phyloP scores from a whole-genome alignment of 2,113 vertebrate genomes.

The Taurulus bubalis region DNA sequence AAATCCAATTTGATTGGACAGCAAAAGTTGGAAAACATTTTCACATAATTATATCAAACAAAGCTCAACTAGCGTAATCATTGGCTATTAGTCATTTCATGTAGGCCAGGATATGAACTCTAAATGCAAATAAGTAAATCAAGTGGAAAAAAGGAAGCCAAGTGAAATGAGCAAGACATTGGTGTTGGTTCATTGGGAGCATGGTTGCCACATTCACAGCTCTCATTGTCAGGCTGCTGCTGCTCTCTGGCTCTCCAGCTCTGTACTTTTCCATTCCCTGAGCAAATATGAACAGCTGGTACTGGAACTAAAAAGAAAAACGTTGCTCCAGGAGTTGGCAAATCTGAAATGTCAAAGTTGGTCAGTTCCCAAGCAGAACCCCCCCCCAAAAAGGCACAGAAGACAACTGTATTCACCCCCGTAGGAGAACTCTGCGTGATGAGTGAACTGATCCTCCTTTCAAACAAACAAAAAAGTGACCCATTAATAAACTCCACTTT shows the following conservation, averaged over 20 bases:
- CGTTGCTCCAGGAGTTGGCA: neutral
- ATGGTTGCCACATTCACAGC: neutral
- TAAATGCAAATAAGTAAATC: too few species aligned
- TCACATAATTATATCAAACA: neutral
- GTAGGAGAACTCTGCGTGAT: neutral
- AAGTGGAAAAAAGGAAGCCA: neutral
- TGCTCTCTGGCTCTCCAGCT: neutral
- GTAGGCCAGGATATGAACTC: too few species aligned
- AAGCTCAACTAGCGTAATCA: too few species aligned
- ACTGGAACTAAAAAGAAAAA: neutral
- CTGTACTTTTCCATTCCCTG: constrained; percentile 1
- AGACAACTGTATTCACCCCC: neutral
- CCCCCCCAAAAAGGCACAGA: neutral
- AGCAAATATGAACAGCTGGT: neutral
- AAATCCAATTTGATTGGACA: neutral
- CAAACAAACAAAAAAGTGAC: neutral
- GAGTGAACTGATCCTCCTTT: too few species aligned
- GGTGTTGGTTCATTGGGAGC: neutral
- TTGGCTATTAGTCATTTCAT: too few species aligned
- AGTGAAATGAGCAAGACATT: neutral
- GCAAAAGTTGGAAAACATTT: neutral
- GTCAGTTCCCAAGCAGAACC: neutral
- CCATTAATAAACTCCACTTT: too few species aligned
- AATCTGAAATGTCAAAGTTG: neutral
- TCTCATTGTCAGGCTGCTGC: neutral